A percentile compares a stretch with the other conserved stretches of the same genome.
Evolutionary conservation across 1,140 invertebrate genomes (phyloP).

Genomic region (Caerostris darwini): DNA sequence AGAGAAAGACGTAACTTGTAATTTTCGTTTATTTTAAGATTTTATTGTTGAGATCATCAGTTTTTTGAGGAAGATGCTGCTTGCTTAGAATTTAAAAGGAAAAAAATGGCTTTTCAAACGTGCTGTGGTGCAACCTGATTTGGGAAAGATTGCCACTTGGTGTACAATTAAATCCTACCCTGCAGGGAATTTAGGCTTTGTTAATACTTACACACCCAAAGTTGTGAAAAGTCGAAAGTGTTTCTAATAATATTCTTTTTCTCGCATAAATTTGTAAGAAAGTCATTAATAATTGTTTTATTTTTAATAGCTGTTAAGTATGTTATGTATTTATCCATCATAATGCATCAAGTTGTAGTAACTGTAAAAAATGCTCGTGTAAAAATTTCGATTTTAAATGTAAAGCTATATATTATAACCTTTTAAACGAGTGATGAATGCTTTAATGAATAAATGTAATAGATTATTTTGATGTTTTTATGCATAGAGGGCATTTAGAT

Average conservation of each 20-base stretch:
- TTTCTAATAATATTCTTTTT: neutral
- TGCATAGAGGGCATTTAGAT: too few relatives aligned
- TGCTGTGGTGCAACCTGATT: neutral
- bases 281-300: neutral
- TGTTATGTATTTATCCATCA: too few relatives aligned
- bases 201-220: neutral
- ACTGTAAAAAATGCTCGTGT: too few relatives aligned
- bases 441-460: too few relatives aligned
- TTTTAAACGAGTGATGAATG: too few relatives aligned
- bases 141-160: neutral
- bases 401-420: too few relatives aligned
- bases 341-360: too few relatives aligned
- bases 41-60: slow-evolving; percentile 2
- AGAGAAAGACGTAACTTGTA: slow-evolving; percentile 18
- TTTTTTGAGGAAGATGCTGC: neutral
- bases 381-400: too few relatives aligned
- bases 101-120: neutral
- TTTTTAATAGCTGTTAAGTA: neutral
- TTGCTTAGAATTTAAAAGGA: neutral
- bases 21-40: slow-evolving; percentile 49
- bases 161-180: neutral
- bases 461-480: too few relatives aligned
- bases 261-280: neutral
- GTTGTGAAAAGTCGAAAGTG: neutral
- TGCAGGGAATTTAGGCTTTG: neutral